Percentiles rank a stretch among this genome's conserved stretches.
These are phyloP conservation scores for Andrena bucephala DNA, from an alignment of 2,888 invertebrate genomes.

Conservation along the genomic window DNA sequence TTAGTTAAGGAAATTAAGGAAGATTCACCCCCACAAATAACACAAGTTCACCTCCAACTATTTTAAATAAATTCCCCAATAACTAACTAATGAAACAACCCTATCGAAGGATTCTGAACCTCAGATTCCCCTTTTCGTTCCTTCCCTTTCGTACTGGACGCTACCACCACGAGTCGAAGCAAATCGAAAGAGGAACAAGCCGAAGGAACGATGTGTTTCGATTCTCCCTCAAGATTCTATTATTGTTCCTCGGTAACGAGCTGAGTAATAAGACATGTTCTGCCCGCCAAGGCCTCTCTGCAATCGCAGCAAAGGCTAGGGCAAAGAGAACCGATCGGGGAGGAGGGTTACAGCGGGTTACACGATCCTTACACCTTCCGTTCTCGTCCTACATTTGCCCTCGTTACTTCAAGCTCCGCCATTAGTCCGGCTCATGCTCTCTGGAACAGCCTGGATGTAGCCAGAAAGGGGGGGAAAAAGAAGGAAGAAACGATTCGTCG, in stretches of 20 bases:
- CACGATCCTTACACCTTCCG: slow-evolving; percentile 48
- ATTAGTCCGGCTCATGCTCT: background rate
- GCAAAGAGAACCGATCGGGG: slow-evolving; percentile 4
- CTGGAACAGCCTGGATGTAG: slow-evolving; percentile 20
- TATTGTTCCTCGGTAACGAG: slow-evolving; percentile 57
- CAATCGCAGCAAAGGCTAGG: slow-evolving; percentile 13
- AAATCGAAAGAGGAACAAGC: slow-evolving; percentile 13
- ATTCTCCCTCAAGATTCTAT: slow-evolving; percentile 41
- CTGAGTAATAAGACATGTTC: slow-evolving; percentile 54
- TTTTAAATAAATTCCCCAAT: background rate
- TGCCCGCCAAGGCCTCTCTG: slow-evolving; percentile 15
- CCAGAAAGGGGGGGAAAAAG: background rate
- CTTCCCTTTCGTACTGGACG: slow-evolving; percentile 3
- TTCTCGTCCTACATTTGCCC: slow-evolving; percentile 52
- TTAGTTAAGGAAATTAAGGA: no score
- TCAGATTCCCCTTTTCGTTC: slow-evolving; percentile 11
- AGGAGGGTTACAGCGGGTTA: slow-evolving; percentile 51
- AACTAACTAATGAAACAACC: slow-evolving; percentile 6
- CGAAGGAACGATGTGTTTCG: background rate
- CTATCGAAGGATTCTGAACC: background rate
- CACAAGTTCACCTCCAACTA: background rate
- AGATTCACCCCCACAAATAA: background rate
- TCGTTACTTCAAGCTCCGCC: slow-evolving; percentile 35
- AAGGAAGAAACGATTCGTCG: slow-evolving; percentile 36
- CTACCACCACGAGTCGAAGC: slow-evolving; percentile 8